Evolutionary conservation across 2,113 vertebrate genomes (phyloP).

Genomic region (Hemicordylus capensis): DNA sequence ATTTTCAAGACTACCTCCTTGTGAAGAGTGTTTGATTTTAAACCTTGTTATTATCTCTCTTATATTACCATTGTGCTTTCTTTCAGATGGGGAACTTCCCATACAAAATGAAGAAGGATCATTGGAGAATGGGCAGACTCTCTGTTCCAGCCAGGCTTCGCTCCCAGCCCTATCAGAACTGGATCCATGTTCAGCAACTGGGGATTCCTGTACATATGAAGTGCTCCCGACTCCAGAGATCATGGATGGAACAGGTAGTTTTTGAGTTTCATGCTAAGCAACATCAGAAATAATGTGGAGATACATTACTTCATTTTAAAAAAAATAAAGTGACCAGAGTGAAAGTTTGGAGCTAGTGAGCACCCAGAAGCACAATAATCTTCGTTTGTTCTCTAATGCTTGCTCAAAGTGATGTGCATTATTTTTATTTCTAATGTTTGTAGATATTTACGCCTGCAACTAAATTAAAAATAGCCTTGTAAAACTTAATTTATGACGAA

Average conservation of each 20-base stretch:
- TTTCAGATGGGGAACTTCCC: slow-evolving; percentile 81
- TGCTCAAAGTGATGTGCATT: neutral
- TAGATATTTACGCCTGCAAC: neutral
- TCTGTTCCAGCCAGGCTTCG: slow-evolving; percentile 78
- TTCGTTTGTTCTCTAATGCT: neutral
- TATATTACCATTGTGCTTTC: slow-evolving; percentile 35
- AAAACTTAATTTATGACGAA: neutral
- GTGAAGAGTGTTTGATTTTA: slow-evolving; percentile 1
- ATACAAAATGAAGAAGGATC: slow-evolving; percentile 85
- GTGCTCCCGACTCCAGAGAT: slow-evolving; percentile 82
- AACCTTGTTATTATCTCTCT: slow-evolving; percentile 21
- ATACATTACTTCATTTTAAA: neutral
- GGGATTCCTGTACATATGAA: slow-evolving; percentile 79
- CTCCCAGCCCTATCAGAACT: slow-evolving; percentile 80
- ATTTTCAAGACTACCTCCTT: neutral
- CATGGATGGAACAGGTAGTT: slow-evolving; percentile 90
- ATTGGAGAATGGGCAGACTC: slow-evolving; percentile 86
- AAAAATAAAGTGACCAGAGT: neutral
- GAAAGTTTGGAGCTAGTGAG: neutral
- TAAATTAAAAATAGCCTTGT: neutral
- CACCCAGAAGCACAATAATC: neutral
- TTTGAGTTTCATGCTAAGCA: neutral
- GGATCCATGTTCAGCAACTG: slow-evolving; percentile 76
- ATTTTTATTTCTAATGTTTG: neutral
- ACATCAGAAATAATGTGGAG: neutral